phyloP scores from a whole-genome alignment of 2,113 vertebrate genomes.

The Aphyosemion australe region DNA sequence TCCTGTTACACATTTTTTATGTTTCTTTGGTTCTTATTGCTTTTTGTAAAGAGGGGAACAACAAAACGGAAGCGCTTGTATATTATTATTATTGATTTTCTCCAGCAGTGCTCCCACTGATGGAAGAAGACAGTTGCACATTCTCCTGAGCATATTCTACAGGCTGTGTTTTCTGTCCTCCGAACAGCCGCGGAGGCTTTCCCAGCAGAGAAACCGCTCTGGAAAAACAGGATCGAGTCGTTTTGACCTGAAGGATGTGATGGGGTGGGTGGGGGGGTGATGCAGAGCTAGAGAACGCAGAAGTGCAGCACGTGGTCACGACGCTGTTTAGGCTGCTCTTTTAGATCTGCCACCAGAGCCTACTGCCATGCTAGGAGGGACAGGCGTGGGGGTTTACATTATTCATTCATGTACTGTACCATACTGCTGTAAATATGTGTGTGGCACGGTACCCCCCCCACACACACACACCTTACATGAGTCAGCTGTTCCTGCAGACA shows the following conservation, averaged over 20 bases:
- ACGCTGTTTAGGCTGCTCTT: conserved; percentile 73
- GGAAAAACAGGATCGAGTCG: conserved; percentile 65
- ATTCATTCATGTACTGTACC: conserved; percentile 60
- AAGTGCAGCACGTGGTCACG: conserved; percentile 53
- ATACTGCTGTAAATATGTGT: conserved; percentile 71
- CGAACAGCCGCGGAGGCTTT: conserved; percentile 60
- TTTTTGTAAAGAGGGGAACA: conserved; percentile 79
- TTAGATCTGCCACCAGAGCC: conserved; percentile 66
- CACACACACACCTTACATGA: no score
- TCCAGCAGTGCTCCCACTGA: conserved; percentile 77
- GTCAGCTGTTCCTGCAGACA: conserved; percentile 64
- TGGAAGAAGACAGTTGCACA: conserved; percentile 79
- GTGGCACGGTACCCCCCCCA: conserved; percentile 47
- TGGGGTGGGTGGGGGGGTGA: conserved; percentile 33
- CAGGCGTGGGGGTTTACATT: conserved; percentile 43
- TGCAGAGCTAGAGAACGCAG: conserved; percentile 71
- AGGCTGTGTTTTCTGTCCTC: conserved; percentile 76
- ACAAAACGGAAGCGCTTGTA: conserved; percentile 77
- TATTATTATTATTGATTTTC: conserved; percentile 70
- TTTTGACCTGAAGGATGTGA: conserved; percentile 50
- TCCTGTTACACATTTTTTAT: conserved; percentile 70
- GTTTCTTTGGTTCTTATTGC: conserved; percentile 62
- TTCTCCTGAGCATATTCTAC: conserved; percentile 80
- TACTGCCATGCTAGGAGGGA: conserved; percentile 59
- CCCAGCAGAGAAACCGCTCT: conserved; percentile 55